A percentile compares a stretch with the other conserved stretches of the same genome.
These are phyloP conservation scores for Hirudo medicinalis DNA, from an alignment of 1,140 invertebrate genomes.

Conservation along the genomic window DNA sequence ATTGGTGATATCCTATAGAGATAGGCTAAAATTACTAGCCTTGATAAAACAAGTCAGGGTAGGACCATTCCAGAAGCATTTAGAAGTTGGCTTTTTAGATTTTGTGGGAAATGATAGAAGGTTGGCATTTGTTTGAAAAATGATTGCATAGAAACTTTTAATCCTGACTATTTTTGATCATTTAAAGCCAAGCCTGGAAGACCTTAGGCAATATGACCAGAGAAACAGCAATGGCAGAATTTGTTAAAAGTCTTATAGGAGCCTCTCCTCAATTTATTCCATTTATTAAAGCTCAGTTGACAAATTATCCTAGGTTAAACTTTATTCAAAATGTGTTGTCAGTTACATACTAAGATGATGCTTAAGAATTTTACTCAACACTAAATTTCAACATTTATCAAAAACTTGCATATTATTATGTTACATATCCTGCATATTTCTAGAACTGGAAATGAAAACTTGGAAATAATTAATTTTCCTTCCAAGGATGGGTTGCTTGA, in stretches of 20 bases:
- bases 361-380: no score
- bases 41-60: background rate
- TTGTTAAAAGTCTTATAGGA: slow-evolving; percentile 71
- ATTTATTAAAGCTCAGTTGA: slow-evolving; percentile 67
- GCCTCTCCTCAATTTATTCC: slow-evolving; percentile 76
- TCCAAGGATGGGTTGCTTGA: no score
- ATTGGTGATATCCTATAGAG: slow-evolving; percentile 7
- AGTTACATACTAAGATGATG: no score
- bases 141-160: background rate
- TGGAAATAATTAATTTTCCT: no score
- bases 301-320: no score
- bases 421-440: no score
- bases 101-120: slow-evolving; percentile 7
- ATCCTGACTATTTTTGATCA: background rate
- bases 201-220: slow-evolving; percentile 67
- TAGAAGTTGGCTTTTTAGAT: slow-evolving; percentile 5
- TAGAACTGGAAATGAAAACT: no score
- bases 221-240: slow-evolving; percentile 76
- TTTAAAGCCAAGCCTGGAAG: slow-evolving; percentile 71
- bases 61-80: background rate
- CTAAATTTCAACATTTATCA: no score
- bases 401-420: no score
- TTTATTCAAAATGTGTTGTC: no score
- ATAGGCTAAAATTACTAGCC: slow-evolving; percentile 3
- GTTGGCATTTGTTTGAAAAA: background rate